Evolutionary conservation across 2,888 invertebrate species (phyloP).

Genomic region (Drosophila austrosaltans): DNA sequence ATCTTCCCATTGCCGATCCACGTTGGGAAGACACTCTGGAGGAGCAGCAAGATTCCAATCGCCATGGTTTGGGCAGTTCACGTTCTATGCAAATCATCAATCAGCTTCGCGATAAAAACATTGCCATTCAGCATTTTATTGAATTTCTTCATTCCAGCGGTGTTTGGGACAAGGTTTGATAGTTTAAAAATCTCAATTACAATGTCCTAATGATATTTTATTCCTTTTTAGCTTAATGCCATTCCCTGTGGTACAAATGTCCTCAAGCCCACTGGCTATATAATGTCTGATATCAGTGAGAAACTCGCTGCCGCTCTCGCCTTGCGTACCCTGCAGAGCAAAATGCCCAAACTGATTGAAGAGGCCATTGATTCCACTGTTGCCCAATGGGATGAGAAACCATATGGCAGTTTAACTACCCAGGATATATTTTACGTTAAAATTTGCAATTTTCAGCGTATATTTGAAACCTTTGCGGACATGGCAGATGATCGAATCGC

Average conservation of each 20-base stretch:
- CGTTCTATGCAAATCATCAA: conserved; percentile 92
- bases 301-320: conserved; percentile 90
- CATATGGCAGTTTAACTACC: conserved; percentile 85
- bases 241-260: conserved; percentile 77
- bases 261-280: conserved; percentile 83
- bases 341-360: conserved; percentile 84
- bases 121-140: conserved; percentile 90
- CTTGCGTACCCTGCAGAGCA: conserved; percentile 81
- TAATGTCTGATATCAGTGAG: conserved; percentile 90
- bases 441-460: conserved; percentile 87
- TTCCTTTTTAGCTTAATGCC: conserved; percentile 73
- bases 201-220: not conserved
- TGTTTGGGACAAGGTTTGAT: conserved; percentile 86
- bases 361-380: conserved; percentile 86
- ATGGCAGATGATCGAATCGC: conserved; percentile 86
- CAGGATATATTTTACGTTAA: conserved; percentile 91
- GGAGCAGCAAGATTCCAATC: conserved; percentile 74
- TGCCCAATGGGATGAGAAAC: conserved; percentile 82
- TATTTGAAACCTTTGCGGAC: conserved; percentile 87
- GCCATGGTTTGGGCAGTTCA: conserved; percentile 87
- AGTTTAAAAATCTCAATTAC: not conserved
- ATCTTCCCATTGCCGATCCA: conserved; percentile 95
- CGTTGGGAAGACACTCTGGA: conserved; percentile 84
- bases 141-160: conserved; percentile 89
- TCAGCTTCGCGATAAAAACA: conserved; percentile 94